A percentile compares a stretch with the other conserved stretches of the same genome.
These are phyloP conservation scores for Oreochromis niloticus DNA, from an alignment of 2,113 vertebrate species.

Conservation along the genomic window DNA sequence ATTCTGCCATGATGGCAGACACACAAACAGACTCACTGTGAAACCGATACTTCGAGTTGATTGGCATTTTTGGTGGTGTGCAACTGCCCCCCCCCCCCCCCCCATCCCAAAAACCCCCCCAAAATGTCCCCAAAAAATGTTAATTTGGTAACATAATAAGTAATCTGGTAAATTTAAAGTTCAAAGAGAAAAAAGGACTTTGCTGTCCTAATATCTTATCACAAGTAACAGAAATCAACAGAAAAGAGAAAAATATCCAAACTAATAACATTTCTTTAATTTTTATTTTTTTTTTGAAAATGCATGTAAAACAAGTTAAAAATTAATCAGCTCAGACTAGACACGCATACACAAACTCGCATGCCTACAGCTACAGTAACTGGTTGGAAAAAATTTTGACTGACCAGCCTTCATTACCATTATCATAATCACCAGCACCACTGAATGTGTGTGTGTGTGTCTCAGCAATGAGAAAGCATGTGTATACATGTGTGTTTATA, in stretches of 20 bases:
- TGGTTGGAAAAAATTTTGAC: constrained; percentile 54
- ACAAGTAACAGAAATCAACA: background rate
- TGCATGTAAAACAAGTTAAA: background rate
- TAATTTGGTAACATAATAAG: background rate
- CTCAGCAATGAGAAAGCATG: constrained; percentile 6
- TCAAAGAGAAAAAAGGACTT: background rate
- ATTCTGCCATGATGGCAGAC: background rate
- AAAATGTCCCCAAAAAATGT: background rate
- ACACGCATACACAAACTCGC: background rate
- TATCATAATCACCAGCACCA: constrained; percentile 66
- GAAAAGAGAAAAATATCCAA: background rate
- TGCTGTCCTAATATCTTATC: background rate
- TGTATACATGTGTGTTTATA: constrained; percentile 50
- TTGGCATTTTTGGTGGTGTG: background rate
- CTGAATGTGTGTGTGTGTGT: background rate
- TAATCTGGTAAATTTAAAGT: background rate
- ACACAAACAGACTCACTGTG: background rate
- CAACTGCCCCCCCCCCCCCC: background rate
- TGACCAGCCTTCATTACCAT: constrained; percentile 70
- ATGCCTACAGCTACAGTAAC: constrained; percentile 38
- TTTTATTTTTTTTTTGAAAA: background rate
- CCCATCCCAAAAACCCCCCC: too few relatives aligned
- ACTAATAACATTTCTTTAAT: background rate
- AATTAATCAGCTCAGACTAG: constrained; percentile 24
- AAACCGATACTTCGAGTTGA: background rate